Evolutionary conservation across 1,140 invertebrate genomes (phyloP).

Genomic region (Cotesia chilonis): DNA sequence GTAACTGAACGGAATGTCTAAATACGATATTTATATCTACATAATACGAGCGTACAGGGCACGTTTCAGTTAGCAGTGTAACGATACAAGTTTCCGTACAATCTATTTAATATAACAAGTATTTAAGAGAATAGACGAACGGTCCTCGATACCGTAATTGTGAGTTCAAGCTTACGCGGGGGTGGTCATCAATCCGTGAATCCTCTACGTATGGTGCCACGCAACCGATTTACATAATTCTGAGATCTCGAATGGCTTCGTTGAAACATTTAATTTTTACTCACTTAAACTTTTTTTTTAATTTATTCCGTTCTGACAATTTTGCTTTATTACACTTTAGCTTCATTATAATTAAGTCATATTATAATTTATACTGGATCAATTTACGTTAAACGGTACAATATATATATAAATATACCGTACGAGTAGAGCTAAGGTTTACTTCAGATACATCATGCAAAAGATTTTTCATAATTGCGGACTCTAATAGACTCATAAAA

Average conservation of each 20-base stretch:
- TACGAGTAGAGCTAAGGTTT: not conserved
- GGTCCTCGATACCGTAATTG: slow-evolving; percentile 36
- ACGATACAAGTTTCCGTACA: slow-evolving; percentile 12
- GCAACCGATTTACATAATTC: slow-evolving; percentile 34
- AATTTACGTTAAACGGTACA: slow-evolving; percentile 26
- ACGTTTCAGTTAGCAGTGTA: slow-evolving; percentile 12
- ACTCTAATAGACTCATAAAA: not conserved
- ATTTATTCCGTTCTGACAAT: not conserved
- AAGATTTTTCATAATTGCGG: not conserved
- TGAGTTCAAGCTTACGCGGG: slow-evolving; percentile 22
- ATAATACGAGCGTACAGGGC: not conserved
- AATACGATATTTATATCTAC: no score
- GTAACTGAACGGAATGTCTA: slow-evolving; percentile 34
- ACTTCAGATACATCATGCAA: slow-evolving; percentile 5
- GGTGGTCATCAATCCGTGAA: slow-evolving; percentile 37
- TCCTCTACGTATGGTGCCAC: slow-evolving; percentile 25
- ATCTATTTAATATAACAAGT: no score
- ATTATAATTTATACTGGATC: not conserved
- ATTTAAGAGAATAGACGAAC: slow-evolving; percentile 5
- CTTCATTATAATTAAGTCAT: slow-evolving; percentile 4
- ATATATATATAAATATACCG: no score
- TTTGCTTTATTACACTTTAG: not conserved
- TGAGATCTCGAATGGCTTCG: slow-evolving; percentile 2
- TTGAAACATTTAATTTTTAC: slow-evolving; percentile 12
- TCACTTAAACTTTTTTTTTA: slow-evolving; percentile 15